These are phyloP conservation scores for Zygothrica quintamaculata DNA, from an alignment of 2,888 invertebrate species.

Conservation along the genomic window DNA sequence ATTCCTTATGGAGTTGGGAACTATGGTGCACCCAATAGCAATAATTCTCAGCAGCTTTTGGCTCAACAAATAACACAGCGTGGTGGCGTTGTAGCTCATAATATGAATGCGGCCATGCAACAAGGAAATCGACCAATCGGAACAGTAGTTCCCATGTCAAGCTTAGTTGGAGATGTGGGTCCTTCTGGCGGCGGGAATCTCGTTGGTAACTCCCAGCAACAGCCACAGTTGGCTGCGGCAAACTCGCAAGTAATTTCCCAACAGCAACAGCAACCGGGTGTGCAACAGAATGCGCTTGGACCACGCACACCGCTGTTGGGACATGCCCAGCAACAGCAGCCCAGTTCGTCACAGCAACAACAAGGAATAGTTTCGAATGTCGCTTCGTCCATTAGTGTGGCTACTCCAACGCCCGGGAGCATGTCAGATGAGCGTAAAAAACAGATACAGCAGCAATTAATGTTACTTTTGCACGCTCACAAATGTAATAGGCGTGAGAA, in stretches of 20 bases:
- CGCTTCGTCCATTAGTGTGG: constrained; percentile 36
- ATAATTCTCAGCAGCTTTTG: constrained; percentile 76
- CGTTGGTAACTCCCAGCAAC: constrained; percentile 85
- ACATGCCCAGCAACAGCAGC: constrained; percentile 79
- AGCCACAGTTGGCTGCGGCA: constrained; percentile 86
- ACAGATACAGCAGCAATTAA: constrained; percentile 98
- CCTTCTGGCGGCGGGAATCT: constrained; percentile 85
- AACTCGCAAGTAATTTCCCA: constrained; percentile 75
- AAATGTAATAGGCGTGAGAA: constrained; percentile 98
- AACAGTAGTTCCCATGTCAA: constrained; percentile 85
- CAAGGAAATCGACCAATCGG: constrained; percentile 84
- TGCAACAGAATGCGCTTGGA: constrained; percentile 83
- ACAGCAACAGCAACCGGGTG: constrained; percentile 78
- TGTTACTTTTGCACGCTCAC: constrained; percentile 98
- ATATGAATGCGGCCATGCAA: constrained; percentile 81
- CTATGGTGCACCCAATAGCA: constrained; percentile 76
- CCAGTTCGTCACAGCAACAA: constrained; percentile 76
- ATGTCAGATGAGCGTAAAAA: constrained; percentile 97
- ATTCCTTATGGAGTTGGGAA: constrained; percentile 84
- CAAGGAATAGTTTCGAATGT: constrained; percentile 42
- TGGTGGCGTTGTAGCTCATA: constrained; percentile 74
- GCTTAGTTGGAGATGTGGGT: constrained; percentile 85
- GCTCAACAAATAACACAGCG: constrained; percentile 82
- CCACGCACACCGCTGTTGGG: constrained; percentile 87
- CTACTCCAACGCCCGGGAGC: constrained; percentile 79